These are phyloP conservation scores for Pseudolycoriella hygida DNA, from an alignment of 2,888 invertebrate genomes.

Conservation along the genomic window DNA sequence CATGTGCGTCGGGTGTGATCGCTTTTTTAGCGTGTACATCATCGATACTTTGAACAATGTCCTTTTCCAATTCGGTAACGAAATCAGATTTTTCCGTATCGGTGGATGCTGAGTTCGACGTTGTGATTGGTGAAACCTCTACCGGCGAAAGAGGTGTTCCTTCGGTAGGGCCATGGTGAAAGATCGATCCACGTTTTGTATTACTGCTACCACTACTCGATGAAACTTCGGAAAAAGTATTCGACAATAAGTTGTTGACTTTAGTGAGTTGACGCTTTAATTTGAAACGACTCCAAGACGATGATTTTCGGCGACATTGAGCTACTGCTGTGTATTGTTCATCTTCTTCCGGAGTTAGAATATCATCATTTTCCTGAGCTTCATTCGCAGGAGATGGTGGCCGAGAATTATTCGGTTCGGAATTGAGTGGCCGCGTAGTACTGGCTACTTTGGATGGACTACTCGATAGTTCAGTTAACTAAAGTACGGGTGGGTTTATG, in stretches of 20 bases:
- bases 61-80: conserved; percentile 15
- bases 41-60: conserved; percentile 14
- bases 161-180: conserved; percentile 27
- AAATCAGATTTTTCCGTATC: conserved; percentile 19
- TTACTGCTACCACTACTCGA: conserved; percentile 5
- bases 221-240: conserved; percentile 34
- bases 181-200: conserved; percentile 26
- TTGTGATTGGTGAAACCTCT: conserved; percentile 18
- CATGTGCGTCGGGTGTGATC: conserved; percentile 1
- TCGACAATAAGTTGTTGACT: conserved; percentile 57
- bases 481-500: conserved; percentile 10
- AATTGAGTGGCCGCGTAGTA: conserved; percentile 1
- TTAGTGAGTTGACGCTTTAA: conserved; percentile 65
- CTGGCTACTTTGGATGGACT: conserved; percentile 16
- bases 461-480: conserved; percentile 17
- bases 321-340: conserved; percentile 19
- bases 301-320: conserved; percentile 38
- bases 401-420: conserved; percentile 10
- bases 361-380: conserved; percentile 19
- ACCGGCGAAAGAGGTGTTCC: conserved; percentile 21
- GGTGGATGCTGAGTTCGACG: conserved; percentile 13
- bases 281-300: conserved; percentile 60
- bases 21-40: conserved; percentile 12
- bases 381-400: conserved; percentile 6
- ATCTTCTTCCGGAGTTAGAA: conserved; percentile 12